phyloP scores from a whole-genome alignment of 2,113 vertebrate species.

The Cyphomyrus plagiostoma region DNA sequence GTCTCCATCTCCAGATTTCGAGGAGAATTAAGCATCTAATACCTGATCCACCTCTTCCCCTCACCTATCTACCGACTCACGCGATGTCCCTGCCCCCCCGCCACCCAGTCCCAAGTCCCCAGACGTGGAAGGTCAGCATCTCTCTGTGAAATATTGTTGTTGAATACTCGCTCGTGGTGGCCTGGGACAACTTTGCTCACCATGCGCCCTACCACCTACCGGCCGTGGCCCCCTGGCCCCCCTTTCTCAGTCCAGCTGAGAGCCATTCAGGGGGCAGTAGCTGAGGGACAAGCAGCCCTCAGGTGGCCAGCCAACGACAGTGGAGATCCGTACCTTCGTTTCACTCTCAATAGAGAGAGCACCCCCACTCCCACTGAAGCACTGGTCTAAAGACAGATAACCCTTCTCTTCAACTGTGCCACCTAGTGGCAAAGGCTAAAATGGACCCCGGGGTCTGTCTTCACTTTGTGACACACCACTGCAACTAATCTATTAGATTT shows the following conservation, averaged over 20 bases:
- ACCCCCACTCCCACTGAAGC: slow-evolving; percentile 5
- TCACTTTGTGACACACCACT: background rate
- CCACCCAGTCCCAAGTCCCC: background rate
- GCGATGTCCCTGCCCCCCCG: background rate
- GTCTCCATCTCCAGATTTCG: slow-evolving; percentile 77
- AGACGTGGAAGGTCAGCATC: slow-evolving; percentile 8
- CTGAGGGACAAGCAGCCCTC: background rate
- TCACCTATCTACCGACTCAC: slow-evolving; percentile 3
- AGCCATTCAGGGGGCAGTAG: background rate
- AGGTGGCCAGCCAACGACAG: background rate
- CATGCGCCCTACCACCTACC: background rate
- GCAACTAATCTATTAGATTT: slow-evolving; percentile 3
- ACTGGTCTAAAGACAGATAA: slow-evolving; percentile 9
- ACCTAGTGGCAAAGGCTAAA: slow-evolving; percentile 7
- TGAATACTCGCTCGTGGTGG: background rate
- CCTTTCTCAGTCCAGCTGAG: background rate
- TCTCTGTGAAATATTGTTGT: background rate
- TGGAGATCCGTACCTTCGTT: slow-evolving; percentile 14
- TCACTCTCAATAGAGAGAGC: slow-evolving; percentile 5
- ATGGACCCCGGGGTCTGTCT: slow-evolving; percentile 5
- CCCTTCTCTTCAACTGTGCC: background rate
- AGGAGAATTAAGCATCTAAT: slow-evolving; percentile 75
- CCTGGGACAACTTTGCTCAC: slow-evolving; percentile 1
- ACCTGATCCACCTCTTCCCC: slow-evolving; percentile 33
- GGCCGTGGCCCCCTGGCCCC: background rate